Percentiles rank a stretch among this genome's conserved stretches.
phyloP scores from a whole-genome alignment of 1,140 invertebrate species.

The Drosophila insularis region DNA sequence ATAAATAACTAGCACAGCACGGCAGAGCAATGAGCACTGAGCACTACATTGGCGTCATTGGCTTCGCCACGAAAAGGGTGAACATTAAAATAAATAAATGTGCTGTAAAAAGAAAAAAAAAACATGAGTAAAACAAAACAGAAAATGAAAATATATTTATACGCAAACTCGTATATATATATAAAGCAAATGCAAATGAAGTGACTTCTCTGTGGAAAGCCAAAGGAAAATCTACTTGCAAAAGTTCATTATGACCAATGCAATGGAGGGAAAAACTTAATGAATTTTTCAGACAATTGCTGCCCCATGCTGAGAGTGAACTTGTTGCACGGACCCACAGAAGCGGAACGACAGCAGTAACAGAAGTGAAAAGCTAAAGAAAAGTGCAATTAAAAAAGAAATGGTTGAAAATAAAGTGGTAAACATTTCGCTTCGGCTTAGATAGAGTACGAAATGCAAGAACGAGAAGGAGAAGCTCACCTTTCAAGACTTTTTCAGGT shows the following conservation, averaged over 20 bases:
- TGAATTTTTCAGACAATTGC: constrained; percentile 17
- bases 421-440: constrained; percentile 1
- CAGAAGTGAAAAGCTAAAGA: constrained; percentile 13
- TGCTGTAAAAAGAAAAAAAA: not conserved
- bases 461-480: not conserved
- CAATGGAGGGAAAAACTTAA: constrained; percentile 13
- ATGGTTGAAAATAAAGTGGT: constrained; percentile 4
- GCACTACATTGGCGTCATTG: constrained; percentile 23
- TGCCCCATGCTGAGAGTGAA: not conserved
- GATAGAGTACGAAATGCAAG: not conserved
- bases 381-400: constrained; percentile 13
- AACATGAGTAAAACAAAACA: constrained; percentile 2
- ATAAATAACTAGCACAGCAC: constrained; percentile 68
- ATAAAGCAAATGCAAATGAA: constrained; percentile 26
- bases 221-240: constrained; percentile 12
- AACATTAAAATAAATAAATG: constrained; percentile 64
- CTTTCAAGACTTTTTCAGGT: not conserved
- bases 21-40: constrained; percentile 28
- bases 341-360: not conserved
- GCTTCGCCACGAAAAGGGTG: constrained; percentile 47
- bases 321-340: constrained; percentile 22
- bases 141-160: not conserved
- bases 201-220: constrained; percentile 21
- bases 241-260: constrained; percentile 19
- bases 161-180: not conserved